Evolutionary conservation across 2,797 vertebrate species (phyloP).

Genomic region (Platyrinchus mystaceus): DNA sequence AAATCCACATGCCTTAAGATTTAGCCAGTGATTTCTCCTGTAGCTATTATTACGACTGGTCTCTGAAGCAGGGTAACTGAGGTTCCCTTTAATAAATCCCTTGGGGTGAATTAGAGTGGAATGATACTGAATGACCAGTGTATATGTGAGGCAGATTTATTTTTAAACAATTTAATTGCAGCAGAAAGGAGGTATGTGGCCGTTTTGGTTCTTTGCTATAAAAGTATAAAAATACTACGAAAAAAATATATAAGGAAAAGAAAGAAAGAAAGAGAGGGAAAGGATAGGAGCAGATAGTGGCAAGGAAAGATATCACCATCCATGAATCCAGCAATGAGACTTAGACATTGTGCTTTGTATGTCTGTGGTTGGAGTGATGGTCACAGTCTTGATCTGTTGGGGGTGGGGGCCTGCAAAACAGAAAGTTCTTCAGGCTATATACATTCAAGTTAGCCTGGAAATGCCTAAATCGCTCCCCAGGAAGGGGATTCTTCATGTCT

Average conservation of each 20-base stretch:
- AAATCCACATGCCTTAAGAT: neutral
- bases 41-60: neutral
- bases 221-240: neutral
- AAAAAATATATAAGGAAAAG: neutral
- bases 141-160: neutral
- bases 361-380: neutral
- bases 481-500: neutral
- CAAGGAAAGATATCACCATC: neutral
- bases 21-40: neutral
- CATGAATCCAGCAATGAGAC: neutral
- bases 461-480: neutral
- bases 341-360: neutral
- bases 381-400: neutral
- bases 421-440: neutral
- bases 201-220: neutral
- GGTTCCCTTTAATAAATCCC: neutral
- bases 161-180: neutral
- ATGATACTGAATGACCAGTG: neutral
- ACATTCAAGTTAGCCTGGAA: neutral
- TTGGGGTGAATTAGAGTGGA: neutral
- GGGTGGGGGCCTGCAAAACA: accelerated
- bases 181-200: neutral
- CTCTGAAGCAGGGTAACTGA: neutral
- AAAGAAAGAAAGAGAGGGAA: neutral
- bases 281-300: neutral